A percentile compares a stretch with the other conserved stretches of the same genome.
Evolutionary conservation across 2,888 invertebrate genomes (phyloP).

Genomic region (Microplitis manilae): DNA sequence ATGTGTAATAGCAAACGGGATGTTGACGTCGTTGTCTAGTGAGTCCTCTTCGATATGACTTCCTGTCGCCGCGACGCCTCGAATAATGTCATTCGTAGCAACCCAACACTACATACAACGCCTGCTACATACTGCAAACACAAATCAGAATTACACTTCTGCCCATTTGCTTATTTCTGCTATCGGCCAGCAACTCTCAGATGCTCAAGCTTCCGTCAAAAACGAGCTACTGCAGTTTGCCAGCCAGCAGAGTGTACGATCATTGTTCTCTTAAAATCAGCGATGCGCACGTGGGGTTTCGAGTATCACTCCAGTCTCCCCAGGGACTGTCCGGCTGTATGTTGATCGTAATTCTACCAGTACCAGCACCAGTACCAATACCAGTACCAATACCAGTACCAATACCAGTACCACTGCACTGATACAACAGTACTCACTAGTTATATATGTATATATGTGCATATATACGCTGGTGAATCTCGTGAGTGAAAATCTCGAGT

Average conservation of each 20-base stretch:
- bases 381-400: background rate
- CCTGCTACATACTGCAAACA: background rate
- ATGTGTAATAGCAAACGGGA: slow-evolving; percentile 16
- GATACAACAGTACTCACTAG: background rate
- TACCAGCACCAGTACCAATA: background rate
- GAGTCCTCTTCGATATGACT: slow-evolving; percentile 42
- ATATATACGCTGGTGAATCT: background rate
- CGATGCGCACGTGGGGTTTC: slow-evolving; percentile 19
- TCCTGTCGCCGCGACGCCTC: slow-evolving; percentile 47
- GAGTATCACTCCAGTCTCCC: slow-evolving; percentile 9
- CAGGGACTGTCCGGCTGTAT: background rate
- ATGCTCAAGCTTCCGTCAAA: no score
- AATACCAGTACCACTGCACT: background rate
- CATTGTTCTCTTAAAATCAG: slow-evolving; percentile 42
- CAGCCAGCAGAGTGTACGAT: slow-evolving; percentile 33
- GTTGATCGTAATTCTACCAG: background rate
- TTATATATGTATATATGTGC: background rate
- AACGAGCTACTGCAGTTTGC: slow-evolving; percentile 12
- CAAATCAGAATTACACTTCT: background rate
- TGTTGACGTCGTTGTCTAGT: slow-evolving; percentile 14
- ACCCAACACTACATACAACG: background rate
- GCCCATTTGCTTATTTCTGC: slow-evolving; percentile 6
- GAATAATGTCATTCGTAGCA: background rate
- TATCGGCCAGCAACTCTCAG: no score
- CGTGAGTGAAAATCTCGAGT: slow-evolving; percentile 43